Conservation (phyloP, 2,113 vertebrate genomes). For the Lampris incognitus region DNA sequence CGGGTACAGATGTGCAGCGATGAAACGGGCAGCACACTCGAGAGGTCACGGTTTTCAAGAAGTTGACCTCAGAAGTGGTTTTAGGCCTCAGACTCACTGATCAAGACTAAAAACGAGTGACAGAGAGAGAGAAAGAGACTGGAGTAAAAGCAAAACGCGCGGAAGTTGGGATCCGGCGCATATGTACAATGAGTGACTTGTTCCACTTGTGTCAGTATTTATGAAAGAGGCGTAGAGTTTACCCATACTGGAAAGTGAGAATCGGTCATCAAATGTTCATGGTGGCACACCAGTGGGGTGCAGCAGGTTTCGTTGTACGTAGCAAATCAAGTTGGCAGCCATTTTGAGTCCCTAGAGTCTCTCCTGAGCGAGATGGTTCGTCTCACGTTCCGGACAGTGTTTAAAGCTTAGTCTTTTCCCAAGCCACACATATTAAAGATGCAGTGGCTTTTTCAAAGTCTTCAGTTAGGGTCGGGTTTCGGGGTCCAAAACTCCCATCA, state of each 20-base stretch:
- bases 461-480: constrained; percentile 29
- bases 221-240: constrained; percentile 7
- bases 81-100: constrained; percentile 43
- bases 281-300: constrained; percentile 11
- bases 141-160: constrained; percentile 49
- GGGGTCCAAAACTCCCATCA: constrained; percentile 45
- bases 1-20: constrained; percentile 34
- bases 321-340: no score
- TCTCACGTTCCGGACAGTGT: constrained; percentile 22
- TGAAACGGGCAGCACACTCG: not conserved
- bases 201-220: not conserved
- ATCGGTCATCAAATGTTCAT: constrained; percentile 32
- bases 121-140: constrained; percentile 58
- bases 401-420: constrained; percentile 73
- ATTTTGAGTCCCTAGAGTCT: constrained; percentile 30
- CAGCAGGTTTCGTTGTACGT: constrained; percentile 45
- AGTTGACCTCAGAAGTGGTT: constrained; percentile 53
- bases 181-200: constrained; percentile 70
- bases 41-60: constrained; percentile 53
- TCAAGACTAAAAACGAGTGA: constrained; percentile 59
- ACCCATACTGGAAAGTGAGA: constrained; percentile 36
- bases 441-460: constrained; percentile 18
- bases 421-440: not conserved
- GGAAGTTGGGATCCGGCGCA: constrained; percentile 47
- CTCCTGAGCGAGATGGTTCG: constrained; percentile 27